These are phyloP conservation scores for Drosophila monieri DNA, from an alignment of 2,888 invertebrate genomes.

Conservation along the genomic window DNA sequence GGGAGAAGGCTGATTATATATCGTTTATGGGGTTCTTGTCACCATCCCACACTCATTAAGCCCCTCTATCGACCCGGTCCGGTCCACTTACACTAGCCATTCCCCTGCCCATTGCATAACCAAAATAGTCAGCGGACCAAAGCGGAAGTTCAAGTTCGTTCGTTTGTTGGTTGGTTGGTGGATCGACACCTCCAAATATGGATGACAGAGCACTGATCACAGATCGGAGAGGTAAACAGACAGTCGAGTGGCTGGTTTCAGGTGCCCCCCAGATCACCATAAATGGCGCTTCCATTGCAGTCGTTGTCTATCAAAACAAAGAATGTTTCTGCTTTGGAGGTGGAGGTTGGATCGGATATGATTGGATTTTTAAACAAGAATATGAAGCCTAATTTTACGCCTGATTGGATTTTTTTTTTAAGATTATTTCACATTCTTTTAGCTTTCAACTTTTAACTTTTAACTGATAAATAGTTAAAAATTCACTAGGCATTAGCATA, in stretches of 20 bases:
- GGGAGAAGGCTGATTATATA: slow-evolving; percentile 10
- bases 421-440: not conserved
- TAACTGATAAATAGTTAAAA: not conserved
- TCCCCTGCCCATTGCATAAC: slow-evolving; percentile 58
- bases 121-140: slow-evolving; percentile 37
- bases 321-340: slow-evolving; percentile 7
- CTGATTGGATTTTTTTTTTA: not conserved
- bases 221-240: not conserved
- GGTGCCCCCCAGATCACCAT: slow-evolving; percentile 33
- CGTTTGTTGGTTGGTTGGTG: slow-evolving; percentile 36
- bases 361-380: slow-evolving; percentile 10
- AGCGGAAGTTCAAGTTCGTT: slow-evolving; percentile 76
- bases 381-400: not conserved
- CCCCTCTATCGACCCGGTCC: not conserved
- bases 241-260: slow-evolving; percentile 20
- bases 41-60: slow-evolving; percentile 31
- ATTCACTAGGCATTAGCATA: slow-evolving; percentile 10
- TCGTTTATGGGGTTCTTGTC: slow-evolving; percentile 14
- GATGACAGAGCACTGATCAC: slow-evolving; percentile 16
- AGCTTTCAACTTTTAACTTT: too few species aligned
- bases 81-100: slow-evolving; percentile 52
- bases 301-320: slow-evolving; percentile 13
- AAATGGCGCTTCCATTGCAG: slow-evolving; percentile 23
- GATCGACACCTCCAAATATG: slow-evolving; percentile 58
- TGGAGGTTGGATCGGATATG: not conserved